phyloP scores from a whole-genome alignment of 1,140 invertebrate genomes.

The Phocides pigmalion region DNA sequence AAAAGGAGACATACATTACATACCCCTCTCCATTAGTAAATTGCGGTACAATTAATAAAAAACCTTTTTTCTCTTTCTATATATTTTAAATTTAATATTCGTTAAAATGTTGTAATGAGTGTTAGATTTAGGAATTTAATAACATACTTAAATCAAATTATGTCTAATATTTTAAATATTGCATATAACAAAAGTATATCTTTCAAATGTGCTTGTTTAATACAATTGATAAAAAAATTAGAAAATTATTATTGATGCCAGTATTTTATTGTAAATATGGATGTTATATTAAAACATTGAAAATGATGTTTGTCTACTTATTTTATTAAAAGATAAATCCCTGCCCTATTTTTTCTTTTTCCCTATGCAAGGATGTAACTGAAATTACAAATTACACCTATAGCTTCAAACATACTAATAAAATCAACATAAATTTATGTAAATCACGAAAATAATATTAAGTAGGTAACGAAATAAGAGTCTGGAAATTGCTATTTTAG shows the following conservation, averaged over 20 bases:
- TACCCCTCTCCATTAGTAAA: no score
- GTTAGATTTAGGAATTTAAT: slow-evolving; percentile 41
- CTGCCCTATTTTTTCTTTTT: no score
- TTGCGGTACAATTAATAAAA: background rate
- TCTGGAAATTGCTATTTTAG: slow-evolving; percentile 20
- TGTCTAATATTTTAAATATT: slow-evolving; percentile 47
- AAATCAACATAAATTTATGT: no score
- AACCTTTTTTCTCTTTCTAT: background rate
- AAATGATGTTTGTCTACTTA: slow-evolving; percentile 60
- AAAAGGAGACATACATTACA: no score
- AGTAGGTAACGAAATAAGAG: slow-evolving; percentile 21
- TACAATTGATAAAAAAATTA: slow-evolving; percentile 55
- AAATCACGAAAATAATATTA: no score
- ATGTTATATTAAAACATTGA: slow-evolving; percentile 75
- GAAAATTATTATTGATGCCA: slow-evolving; percentile 70
- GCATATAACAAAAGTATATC: slow-evolving; percentile 42
- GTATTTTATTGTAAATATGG: slow-evolving; percentile 82
- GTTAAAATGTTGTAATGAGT: slow-evolving; percentile 41
- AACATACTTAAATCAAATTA: slow-evolving; percentile 33
- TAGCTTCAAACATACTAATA: no score
- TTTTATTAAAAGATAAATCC: slow-evolving; percentile 29
- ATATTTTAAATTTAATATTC: slow-evolving; percentile 8
- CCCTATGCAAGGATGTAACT: no score
- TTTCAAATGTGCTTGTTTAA: slow-evolving; percentile 56
- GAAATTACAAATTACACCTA: background rate